A percentile compares a stretch with the other conserved stretches of the same genome.
Evolutionary conservation across 2,888 invertebrate species (phyloP).

Genomic region (Zygothrica quintamaculata): DNA sequence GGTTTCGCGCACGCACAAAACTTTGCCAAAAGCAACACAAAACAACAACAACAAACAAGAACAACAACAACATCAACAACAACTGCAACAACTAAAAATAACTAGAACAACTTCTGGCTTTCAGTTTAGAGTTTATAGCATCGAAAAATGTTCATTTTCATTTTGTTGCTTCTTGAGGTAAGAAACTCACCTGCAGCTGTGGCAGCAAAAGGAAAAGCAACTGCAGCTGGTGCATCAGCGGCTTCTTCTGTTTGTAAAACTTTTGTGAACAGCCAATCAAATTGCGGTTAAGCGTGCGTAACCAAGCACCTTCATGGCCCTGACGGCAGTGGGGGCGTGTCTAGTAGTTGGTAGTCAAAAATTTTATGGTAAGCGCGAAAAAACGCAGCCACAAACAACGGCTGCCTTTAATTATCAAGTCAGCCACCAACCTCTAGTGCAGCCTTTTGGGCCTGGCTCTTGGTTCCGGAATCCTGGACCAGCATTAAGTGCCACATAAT

Average conservation of each 20-base stretch:
- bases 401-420: slow-evolving; percentile 45
- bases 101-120: slow-evolving; percentile 53
- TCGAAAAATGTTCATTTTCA: slow-evolving; percentile 57
- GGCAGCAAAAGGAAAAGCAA: slow-evolving; percentile 14
- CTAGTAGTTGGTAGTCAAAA: slow-evolving; percentile 60
- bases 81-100: slow-evolving; percentile 34
- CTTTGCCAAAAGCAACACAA: slow-evolving; percentile 55
- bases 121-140: slow-evolving; percentile 50
- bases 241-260: slow-evolving; percentile 34
- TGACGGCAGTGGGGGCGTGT: neutral
- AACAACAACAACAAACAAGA: slow-evolving; percentile 32
- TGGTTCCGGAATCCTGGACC: slow-evolving; percentile 35
- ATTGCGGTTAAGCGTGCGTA: slow-evolving; percentile 60
- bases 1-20: slow-evolving; percentile 80
- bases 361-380: slow-evolving; percentile 48
- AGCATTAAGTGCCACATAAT: slow-evolving; percentile 81
- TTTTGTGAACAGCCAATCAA: slow-evolving; percentile 69
- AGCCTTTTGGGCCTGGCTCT: slow-evolving; percentile 23
- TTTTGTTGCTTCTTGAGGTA: slow-evolving; percentile 22
- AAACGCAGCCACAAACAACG: no score
- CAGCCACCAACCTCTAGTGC: slow-evolving; percentile 1
- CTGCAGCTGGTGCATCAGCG: slow-evolving; percentile 17
- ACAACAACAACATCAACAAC: slow-evolving; percentile 22
- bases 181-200: slow-evolving; percentile 17
- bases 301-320: slow-evolving; percentile 33